Evolutionary conservation across 2,797 vertebrate species (phyloP).

Genomic region (Apogon talboti): DNA sequence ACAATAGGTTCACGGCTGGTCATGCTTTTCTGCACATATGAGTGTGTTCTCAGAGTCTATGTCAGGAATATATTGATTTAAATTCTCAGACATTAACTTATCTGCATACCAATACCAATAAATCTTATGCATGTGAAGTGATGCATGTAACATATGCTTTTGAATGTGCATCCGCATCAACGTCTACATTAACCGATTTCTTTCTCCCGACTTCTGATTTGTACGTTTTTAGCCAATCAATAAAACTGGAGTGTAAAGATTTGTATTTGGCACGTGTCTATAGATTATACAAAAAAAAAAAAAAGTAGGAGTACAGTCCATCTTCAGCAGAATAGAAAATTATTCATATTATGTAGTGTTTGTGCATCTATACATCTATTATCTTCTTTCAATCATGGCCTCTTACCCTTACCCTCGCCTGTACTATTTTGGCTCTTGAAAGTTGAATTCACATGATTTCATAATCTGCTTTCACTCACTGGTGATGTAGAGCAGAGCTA

Average conservation of each 20-base stretch:
- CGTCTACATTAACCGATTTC: background rate
- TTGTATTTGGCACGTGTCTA: background rate
- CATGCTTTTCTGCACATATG: conserved; percentile 32
- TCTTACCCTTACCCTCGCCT: background rate
- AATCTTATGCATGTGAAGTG: background rate
- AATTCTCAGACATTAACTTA: background rate
- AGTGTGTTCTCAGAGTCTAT: background rate
- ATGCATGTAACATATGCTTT: background rate
- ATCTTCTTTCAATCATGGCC: background rate
- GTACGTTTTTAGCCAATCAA: background rate
- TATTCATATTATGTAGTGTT: no score
- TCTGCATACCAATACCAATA: background rate
- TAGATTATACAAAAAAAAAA: background rate
- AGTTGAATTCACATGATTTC: conserved; percentile 22
- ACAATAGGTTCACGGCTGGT: conserved; percentile 13
- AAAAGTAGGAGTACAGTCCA: no score
- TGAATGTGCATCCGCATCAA: background rate
- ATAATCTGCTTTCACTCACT: conserved; percentile 9
- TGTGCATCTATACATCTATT: background rate
- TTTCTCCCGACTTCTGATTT: conserved; percentile 12
- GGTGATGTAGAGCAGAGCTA: background rate
- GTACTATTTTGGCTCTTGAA: conserved; percentile 7
- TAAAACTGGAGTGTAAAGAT: background rate
- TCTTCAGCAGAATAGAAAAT: background rate
- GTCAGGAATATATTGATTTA: background rate